A percentile compares a stretch with the other conserved stretches of the same genome.
phyloP scores from a whole-genome alignment of 2,113 vertebrate genomes.

The Polyodon spathula region DNA sequence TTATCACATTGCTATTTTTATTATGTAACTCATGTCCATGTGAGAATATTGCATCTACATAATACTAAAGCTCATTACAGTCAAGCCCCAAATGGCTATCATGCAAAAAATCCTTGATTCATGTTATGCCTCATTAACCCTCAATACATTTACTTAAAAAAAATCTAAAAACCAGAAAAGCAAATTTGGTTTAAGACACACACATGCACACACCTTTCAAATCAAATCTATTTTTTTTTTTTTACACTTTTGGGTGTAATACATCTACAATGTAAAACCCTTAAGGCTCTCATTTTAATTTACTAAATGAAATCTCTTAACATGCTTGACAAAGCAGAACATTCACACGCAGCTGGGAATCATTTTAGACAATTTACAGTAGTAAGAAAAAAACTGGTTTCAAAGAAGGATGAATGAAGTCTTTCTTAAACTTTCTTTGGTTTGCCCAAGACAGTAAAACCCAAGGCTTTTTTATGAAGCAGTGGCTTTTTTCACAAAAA shows the following conservation, averaged over 20 bases:
- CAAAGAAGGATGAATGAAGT: neutral
- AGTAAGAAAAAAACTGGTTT: conserved; percentile 29
- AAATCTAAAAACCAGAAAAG: conserved; percentile 17
- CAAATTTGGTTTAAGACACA: neutral
- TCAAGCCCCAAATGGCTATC: neutral
- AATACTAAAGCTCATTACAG: too few relatives aligned
- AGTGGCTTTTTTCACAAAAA: too few relatives aligned
- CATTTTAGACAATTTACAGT: conserved; percentile 47
- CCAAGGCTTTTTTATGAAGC: too few relatives aligned
- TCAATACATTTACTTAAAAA: neutral
- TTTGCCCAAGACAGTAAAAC: too few relatives aligned
- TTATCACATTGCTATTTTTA: too few relatives aligned
- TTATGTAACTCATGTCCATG: too few relatives aligned
- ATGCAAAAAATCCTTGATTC: neutral
- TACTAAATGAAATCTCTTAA: conserved; percentile 55
- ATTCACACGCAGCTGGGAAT: conserved; percentile 55
- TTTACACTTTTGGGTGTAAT: conserved; percentile 30
- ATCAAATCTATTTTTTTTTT: conserved; percentile 37
- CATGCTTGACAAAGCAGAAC: conserved; percentile 58
- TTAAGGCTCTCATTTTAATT: conserved; percentile 44
- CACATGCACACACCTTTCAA: conserved; percentile 26
- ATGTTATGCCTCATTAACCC: neutral
- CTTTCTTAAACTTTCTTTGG: neutral
- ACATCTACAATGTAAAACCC: conserved; percentile 45
- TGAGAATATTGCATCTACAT: too few relatives aligned